These are phyloP conservation scores for Chelonoidis abingdonii DNA, from an alignment of 2,113 vertebrate species.

Conservation along the genomic window DNA sequence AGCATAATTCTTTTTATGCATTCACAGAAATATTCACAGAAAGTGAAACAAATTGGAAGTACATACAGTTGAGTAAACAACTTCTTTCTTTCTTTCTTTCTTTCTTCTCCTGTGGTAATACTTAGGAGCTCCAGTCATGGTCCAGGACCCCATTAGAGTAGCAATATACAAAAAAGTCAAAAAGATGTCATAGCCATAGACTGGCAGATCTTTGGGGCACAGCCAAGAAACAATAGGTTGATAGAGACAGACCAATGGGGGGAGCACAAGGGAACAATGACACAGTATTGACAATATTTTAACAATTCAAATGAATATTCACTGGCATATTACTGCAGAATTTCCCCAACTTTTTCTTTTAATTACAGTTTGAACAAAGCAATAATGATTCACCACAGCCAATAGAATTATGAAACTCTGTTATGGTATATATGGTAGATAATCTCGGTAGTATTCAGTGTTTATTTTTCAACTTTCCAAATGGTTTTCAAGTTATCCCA, in stretches of 20 bases:
- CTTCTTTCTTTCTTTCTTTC: too few species aligned
- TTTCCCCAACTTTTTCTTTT: background rate
- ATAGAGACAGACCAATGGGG: background rate
- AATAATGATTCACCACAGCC: background rate
- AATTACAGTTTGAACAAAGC: fast-evolving
- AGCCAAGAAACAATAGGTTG: background rate
- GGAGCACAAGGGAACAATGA: background rate
- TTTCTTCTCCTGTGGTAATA: background rate
- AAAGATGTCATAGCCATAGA: background rate
- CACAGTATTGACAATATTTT: too few species aligned
- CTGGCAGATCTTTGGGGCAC: too few species aligned
- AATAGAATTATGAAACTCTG: background rate
- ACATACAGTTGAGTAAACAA: background rate
- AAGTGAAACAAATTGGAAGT: background rate
- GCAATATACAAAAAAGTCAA: background rate
- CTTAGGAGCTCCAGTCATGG: background rate
- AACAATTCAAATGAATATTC: fast-evolving
- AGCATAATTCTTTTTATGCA: background rate
- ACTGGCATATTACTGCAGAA: background rate
- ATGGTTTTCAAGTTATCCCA: background rate
- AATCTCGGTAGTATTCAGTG: fast-evolving
- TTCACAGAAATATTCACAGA: background rate
- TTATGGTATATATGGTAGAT: fast-evolving
- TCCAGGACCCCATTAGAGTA: background rate
- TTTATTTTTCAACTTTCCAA: background rate